phyloP scores from a whole-genome alignment of 2,113 vertebrate genomes.

The Pelobates fuscus region DNA sequence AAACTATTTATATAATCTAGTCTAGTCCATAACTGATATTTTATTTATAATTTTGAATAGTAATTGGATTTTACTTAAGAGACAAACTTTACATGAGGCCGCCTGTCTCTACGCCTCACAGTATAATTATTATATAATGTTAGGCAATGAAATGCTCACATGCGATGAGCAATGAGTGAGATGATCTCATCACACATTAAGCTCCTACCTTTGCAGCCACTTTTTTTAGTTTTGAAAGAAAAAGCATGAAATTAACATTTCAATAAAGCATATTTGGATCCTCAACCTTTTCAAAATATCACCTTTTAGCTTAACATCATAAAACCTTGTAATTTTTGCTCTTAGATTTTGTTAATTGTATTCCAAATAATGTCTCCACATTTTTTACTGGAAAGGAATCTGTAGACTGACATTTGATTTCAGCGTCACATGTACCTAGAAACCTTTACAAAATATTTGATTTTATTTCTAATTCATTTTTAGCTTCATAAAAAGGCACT shows the following conservation, averaged over 20 bases:
- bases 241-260: neutral
- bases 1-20: constrained; percentile 28
- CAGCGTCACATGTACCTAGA: too few relatives aligned
- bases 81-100: constrained; percentile 39
- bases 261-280: neutral
- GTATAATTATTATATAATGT: constrained; percentile 23
- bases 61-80: too few relatives aligned
- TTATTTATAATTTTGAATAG: constrained; percentile 45
- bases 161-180: constrained; percentile 10
- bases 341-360: neutral
- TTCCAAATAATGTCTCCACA: too few relatives aligned
- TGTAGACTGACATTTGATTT: too few relatives aligned
- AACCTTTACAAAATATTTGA: too few relatives aligned
- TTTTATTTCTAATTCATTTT: too few relatives aligned
- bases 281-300: neutral
- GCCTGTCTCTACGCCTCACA: constrained; percentile 34
- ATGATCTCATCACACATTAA: neutral
- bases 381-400: too few relatives aligned
- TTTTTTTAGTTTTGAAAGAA: neutral
- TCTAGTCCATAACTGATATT: constrained; percentile 47
- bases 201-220: neutral
- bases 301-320: neutral
- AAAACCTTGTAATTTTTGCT: neutral
- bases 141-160: constrained; percentile 9
- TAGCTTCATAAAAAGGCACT: too few relatives aligned